Conservation (phyloP, 2,113 vertebrate species). For the Oxygymnocypris stewartii region DNA sequence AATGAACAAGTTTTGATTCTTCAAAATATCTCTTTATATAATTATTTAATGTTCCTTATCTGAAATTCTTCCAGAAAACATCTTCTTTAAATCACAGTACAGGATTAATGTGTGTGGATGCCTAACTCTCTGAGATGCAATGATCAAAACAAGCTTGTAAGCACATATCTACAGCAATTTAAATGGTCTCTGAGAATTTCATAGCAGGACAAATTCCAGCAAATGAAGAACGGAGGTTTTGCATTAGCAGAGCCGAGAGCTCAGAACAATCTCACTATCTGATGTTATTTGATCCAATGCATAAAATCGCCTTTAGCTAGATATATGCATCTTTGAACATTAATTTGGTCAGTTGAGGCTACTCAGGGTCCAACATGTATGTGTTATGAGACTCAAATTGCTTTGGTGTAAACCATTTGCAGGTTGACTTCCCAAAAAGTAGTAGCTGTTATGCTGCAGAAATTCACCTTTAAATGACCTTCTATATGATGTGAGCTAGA, state of each 20-base stretch:
- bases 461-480: not conserved
- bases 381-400: not conserved
- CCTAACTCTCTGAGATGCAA: not conserved
- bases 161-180: not conserved
- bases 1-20: not conserved
- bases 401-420: conserved; percentile 3
- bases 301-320: not conserved
- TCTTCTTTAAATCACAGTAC: not conserved
- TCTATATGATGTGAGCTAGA: not conserved
- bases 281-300: not conserved
- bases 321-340: not conserved
- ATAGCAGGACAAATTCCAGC: not conserved
- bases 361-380: not conserved
- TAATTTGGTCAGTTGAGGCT: not conserved
- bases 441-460: not conserved
- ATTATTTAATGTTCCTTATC: not conserved
- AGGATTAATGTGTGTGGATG: not conserved
- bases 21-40: not conserved
- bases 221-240: not conserved
- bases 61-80: not conserved
- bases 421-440: not conserved
- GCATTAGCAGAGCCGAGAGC: not conserved
- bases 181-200: not conserved
- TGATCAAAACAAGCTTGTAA: not conserved
- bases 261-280: not conserved